These are phyloP conservation scores for Corythucha ciliata DNA, from an alignment of 2,888 invertebrate species.

Conservation along the genomic window DNA sequence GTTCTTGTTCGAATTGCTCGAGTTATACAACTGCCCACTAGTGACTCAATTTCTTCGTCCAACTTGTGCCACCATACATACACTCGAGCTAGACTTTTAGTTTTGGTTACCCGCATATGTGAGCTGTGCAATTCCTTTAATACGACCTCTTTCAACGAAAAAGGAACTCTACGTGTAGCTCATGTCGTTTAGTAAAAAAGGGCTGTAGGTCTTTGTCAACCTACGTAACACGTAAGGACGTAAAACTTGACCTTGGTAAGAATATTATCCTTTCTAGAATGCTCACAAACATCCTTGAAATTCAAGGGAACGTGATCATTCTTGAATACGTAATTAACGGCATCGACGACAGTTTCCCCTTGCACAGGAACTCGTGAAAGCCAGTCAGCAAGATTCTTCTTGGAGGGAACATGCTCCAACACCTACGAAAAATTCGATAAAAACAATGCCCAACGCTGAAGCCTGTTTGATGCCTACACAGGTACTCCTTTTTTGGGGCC, in stretches of 20 bases:
- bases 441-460: too few relatives aligned
- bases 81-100: conserved; percentile 32
- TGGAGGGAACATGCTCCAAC: too few relatives aligned
- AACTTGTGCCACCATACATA: conserved; percentile 35
- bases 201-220: neutral
- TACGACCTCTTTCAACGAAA: conserved; percentile 9
- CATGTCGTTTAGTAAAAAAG: neutral
- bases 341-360: neutral
- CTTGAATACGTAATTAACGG: conserved; percentile 6
- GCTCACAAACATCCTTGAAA: neutral
- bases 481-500: too few relatives aligned
- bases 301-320: conserved; percentile 3
- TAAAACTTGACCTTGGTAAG: neutral
- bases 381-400: too few relatives aligned
- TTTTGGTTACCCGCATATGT: conserved; percentile 36
- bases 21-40: conserved; percentile 29
- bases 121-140: conserved; percentile 31
- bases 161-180: conserved; percentile 21
- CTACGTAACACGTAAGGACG: conserved; percentile 1
- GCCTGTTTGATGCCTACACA: too few relatives aligned
- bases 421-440: too few relatives aligned
- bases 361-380: too few relatives aligned
- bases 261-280: neutral
- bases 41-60: conserved; percentile 34
- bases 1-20: conserved; percentile 26